A percentile compares a stretch with the other conserved stretches of the same genome.
Evolutionary conservation across 2,113 vertebrate species (phyloP).

Genomic region (Indicator indicator): DNA sequence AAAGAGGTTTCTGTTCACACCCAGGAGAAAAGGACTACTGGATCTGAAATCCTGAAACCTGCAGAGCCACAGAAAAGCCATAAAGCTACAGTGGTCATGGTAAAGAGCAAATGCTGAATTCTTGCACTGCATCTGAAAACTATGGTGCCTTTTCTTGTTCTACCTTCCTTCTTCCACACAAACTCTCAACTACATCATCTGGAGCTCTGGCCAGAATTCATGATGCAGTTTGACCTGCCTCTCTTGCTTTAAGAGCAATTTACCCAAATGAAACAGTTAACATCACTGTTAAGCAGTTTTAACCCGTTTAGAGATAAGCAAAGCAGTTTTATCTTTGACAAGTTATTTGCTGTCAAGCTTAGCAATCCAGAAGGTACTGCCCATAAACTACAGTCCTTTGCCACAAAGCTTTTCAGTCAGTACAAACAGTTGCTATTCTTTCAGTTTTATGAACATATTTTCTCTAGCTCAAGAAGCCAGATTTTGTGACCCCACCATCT

Average conservation of each 20-base stretch:
- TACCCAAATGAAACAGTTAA: neutral
- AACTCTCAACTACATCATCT: neutral
- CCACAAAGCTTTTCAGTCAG: conserved; percentile 45
- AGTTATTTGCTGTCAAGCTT: conserved; percentile 17
- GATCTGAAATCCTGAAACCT: neutral
- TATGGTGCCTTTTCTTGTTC: neutral
- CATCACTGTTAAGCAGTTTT: neutral
- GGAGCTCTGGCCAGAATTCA: neutral
- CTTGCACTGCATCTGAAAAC: neutral
- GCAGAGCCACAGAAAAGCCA: neutral
- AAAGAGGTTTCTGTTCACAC: neutral
- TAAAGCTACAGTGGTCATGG: neutral
- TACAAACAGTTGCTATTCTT: conserved; percentile 67
- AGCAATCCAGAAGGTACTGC: conserved; percentile 39
- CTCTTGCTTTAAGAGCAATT: neutral
- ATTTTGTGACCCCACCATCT: conserved; percentile 79
- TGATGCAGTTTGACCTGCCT: neutral
- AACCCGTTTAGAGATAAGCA: conserved; percentile 3
- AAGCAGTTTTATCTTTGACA: neutral
- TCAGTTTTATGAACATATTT: conserved; percentile 76
- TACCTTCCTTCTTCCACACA: neutral
- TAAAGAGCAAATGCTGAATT: neutral
- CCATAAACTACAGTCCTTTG: conserved; percentile 24
- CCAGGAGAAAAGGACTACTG: neutral
- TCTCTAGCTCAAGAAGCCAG: conserved; percentile 68